These are phyloP conservation scores for Spisula subtruncata DNA, from an alignment of 2,888 invertebrate genomes.

Conservation along the genomic window DNA sequence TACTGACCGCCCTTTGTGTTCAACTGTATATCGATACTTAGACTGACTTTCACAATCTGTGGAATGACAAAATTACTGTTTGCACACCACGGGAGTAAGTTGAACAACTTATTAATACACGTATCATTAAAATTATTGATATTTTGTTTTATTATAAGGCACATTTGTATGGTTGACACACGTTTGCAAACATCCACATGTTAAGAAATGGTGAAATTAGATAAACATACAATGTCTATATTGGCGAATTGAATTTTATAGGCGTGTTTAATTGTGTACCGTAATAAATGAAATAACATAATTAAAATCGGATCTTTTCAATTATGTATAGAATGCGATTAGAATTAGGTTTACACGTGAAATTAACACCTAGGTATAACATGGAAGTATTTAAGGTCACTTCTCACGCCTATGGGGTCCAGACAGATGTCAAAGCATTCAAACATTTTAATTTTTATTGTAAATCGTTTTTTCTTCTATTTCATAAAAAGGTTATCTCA, in stretches of 20 bases:
- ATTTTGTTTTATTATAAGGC: neutral
- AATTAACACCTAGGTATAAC: neutral
- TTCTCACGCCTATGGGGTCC: neutral
- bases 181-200: neutral
- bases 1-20: no score
- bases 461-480: neutral
- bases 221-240: neutral
- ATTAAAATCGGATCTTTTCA: constrained; percentile 13
- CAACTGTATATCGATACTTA: no score
- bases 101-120: neutral
- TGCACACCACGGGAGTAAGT: neutral
- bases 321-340: neutral
- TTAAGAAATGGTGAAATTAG: neutral
- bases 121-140: neutral
- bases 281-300: constrained; percentile 8
- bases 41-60: no score
- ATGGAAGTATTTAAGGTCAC: neutral
- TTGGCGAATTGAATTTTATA: neutral
- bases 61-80: no score
- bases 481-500: neutral
- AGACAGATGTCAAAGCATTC: neutral
- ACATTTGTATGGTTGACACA: neutral
- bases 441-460: neutral
- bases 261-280: neutral
- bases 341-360: constrained; percentile 1